Evolutionary conservation across 2,113 vertebrate genomes (phyloP), one percentile per base, ranked within the genome.

Genomic region (Nannobrachium achirus): DNA sequence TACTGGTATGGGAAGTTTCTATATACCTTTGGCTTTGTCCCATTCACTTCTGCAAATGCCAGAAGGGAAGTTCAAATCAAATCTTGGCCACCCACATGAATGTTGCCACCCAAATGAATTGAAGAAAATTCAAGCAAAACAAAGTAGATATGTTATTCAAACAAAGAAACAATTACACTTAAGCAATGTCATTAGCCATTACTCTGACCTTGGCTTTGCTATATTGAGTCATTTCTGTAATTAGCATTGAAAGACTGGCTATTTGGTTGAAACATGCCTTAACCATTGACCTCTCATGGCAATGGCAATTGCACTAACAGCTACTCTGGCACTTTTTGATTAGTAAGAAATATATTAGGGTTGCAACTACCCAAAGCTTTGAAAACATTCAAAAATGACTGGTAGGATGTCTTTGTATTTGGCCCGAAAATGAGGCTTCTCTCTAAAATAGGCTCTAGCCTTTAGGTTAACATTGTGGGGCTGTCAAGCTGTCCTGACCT

Each of bases 401-500:
- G 42, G 41, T 42, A 19, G 63, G 50, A 44, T 51, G 67, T 39
- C 33, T 39, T 15, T 50, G 48, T 11, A 40, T 8, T 14, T 44
- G 44, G 1, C 14, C n/a, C n/a, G 38, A 59, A 59, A 8, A 56
- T 15, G n/a, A 33, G 6, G 14, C 48, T 64, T 40, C 60, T 56
- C 44, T 3, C 48, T 73, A 69, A 73, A 81, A 76, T 10, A 4
- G 49, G 50, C 16, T 8, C 14, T 64, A 65, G 72, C 75, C 75
- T 83, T 81, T 49, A 73, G 77, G 71, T 16, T 51, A 58, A 63
- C 1, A 3, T n/a, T 1, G 45, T 13, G 16, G 3, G 19, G 40
- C 58, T 58, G 53, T 82, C 62, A 13, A 45, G 78, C 66, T 1
- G 50, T 73, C 25, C 40, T 82, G 86, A 82, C 86, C 83, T 88